Evolutionary conservation across 1,140 invertebrate species (phyloP).

Genomic region (Cherax quadricarinatus): DNA sequence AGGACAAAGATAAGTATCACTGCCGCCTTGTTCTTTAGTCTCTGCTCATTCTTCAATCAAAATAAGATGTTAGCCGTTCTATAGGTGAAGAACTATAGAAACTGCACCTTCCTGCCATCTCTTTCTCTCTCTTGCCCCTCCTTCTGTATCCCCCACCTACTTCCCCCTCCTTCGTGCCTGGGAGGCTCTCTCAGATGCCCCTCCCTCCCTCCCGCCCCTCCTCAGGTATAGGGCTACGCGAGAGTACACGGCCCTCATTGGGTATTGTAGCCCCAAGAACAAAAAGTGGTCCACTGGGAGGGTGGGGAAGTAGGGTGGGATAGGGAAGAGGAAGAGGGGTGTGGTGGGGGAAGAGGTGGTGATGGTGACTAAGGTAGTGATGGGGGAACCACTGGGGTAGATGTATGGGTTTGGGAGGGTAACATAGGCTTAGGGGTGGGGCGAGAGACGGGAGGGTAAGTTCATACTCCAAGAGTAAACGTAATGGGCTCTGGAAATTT

Average conservation of each 20-base stretch:
- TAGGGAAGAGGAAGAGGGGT: neutral
- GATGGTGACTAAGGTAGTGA: neutral
- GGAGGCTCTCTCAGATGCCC: constrained; percentile 8
- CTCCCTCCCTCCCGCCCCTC: constrained; percentile 38
- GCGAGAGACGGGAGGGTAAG: too few relatives aligned
- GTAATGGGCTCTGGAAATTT: too few relatives aligned
- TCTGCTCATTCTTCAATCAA: too few relatives aligned
- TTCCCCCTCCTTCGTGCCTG: neutral
- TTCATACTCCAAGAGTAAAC: too few relatives aligned
- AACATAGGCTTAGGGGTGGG: too few relatives aligned
- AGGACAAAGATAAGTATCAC: too few relatives aligned
- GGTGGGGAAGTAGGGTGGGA: neutral
- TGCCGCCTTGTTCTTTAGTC: too few relatives aligned
- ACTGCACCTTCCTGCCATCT: too few relatives aligned
- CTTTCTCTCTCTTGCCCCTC: neutral
- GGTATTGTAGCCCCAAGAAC: constrained; percentile 12
- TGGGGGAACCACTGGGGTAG: too few relatives aligned
- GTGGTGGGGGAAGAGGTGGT: neutral
- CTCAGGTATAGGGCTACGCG: constrained; percentile 26
- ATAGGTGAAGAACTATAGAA: too few relatives aligned
- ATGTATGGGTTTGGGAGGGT: too few relatives aligned
- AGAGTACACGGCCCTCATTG: constrained; percentile 29
- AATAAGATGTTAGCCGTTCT: too few relatives aligned
- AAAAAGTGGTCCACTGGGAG: neutral
- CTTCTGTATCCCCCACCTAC: neutral